Evolutionary conservation across 2,797 vertebrate species (phyloP).

Genomic region (Onychomys arenicola): DNA sequence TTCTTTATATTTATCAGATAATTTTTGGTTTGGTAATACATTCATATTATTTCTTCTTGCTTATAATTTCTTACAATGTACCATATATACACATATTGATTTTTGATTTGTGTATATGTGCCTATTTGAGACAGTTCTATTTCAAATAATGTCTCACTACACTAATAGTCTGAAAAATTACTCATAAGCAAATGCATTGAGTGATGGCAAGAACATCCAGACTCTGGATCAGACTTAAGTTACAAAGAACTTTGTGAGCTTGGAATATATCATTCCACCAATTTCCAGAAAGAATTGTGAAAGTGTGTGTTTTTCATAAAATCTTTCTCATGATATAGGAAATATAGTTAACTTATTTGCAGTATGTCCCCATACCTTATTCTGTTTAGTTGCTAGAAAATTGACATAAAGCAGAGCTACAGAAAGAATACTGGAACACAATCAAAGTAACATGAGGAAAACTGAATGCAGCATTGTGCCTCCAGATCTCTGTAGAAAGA

Average conservation of each 20-base stretch:
- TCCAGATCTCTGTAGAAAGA: background rate
- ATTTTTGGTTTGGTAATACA: background rate
- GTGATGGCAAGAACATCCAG: slow-evolving; percentile 4
- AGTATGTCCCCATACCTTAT: slow-evolving; percentile 25
- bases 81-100: background rate
- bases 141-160: slow-evolving; percentile 28
- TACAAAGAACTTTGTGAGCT: slow-evolving; percentile 51
- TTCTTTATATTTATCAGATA: background rate
- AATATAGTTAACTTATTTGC: slow-evolving; percentile 64
- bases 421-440: background rate
- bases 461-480: background rate
- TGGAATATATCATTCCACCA: background rate
- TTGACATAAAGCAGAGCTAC: slow-evolving; percentile 51
- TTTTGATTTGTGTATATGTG: slow-evolving; percentile 26
- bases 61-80: background rate
- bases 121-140: slow-evolving; percentile 28
- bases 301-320: slow-evolving; percentile 69
- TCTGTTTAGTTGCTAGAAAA: slow-evolving; percentile 55
- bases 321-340: slow-evolving; percentile 51
- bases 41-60: slow-evolving; percentile 5
- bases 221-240: background rate
- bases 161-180: slow-evolving; percentile 16
- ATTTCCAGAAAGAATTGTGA: slow-evolving; percentile 52
- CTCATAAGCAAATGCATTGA: slow-evolving; percentile 53
- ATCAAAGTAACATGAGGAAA: background rate